Conservation (phyloP, 1,140 invertebrate species). For the Lepidurus apus region DNA sequence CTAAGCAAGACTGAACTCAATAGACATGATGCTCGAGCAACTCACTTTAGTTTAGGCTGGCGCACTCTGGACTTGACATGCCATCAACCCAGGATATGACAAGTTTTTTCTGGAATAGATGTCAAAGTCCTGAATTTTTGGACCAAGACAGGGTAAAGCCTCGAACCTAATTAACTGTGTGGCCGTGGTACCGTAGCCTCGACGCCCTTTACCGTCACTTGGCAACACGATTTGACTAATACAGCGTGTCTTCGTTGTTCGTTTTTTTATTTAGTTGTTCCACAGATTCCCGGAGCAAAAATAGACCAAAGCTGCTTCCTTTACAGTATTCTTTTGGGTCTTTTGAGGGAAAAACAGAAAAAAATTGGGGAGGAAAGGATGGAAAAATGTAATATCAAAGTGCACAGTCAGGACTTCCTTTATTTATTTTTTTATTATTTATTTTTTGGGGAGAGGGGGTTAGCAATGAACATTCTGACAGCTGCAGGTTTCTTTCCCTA, state of each 20-base stretch:
- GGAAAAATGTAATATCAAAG: neutral
- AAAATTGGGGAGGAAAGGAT: neutral
- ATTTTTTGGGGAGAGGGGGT: neutral
- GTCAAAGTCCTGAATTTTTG: neutral
- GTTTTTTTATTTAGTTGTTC: neutral
- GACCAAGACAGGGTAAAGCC: slow-evolving; percentile 13
- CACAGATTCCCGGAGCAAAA: neutral
- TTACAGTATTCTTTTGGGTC: neutral
- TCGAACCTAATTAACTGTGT: slow-evolving; percentile 12
- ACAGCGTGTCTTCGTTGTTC: neutral
- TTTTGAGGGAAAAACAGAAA: neutral
- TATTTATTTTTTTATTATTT: neutral
- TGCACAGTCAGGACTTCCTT: neutral
- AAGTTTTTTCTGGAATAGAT: slow-evolving; percentile 8
- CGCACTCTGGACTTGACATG: neutral
- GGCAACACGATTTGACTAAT: neutral
- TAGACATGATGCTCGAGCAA: slow-evolving; percentile 8
- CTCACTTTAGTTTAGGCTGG: neutral
- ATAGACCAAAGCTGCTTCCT: neutral
- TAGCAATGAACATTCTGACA: slow-evolving; percentile 10
- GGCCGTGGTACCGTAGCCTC: neutral
- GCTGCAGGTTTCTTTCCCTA: slow-evolving; percentile 16
- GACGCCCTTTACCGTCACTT: neutral
- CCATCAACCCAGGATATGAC: slow-evolving; percentile 17
- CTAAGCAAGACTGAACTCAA: slow-evolving; percentile 3